Conservation (phyloP, 2,888 invertebrate species). For the Zonitis immaculata region DNA sequence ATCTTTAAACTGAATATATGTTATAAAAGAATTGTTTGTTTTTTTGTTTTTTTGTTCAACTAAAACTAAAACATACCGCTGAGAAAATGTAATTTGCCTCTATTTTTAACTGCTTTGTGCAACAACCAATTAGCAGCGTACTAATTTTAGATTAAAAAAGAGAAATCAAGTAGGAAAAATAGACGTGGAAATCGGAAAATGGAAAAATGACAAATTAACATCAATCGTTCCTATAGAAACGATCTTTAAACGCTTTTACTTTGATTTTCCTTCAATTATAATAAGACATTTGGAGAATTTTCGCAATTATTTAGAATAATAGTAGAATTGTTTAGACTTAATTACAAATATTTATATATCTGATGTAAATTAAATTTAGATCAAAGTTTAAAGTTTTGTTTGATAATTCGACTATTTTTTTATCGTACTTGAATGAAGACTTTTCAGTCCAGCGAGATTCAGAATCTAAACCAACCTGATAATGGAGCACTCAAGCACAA, state of each 20-base stretch:
- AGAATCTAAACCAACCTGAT: slow-evolving; percentile 28
- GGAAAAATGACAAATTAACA: not conserved
- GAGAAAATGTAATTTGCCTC: not conserved
- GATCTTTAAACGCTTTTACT: not conserved
- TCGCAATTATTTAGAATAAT: too few relatives aligned
- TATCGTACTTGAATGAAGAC: too few relatives aligned
- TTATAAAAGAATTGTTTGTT: not conserved
- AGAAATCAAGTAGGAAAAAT: not conserved
- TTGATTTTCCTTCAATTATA: too few relatives aligned
- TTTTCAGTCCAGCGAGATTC: too few relatives aligned
- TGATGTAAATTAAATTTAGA: not conserved
- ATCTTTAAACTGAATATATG: not conserved
- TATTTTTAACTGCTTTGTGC: not conserved
- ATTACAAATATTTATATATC: not conserved
- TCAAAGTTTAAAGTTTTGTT: not conserved
- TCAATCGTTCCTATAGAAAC: not conserved
- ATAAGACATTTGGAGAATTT: too few relatives aligned
- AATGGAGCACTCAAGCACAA: slow-evolving; percentile 24
- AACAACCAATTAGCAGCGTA: not conserved
- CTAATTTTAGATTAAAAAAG: not conserved
- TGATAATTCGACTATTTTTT: too few relatives aligned
- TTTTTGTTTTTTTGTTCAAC: too few relatives aligned
- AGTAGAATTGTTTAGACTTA: too few relatives aligned
- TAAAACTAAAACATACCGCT: not conserved
- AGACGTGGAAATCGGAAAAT: not conserved